Conservation (phyloP, 2,797 vertebrate species). For the Apogon hyalosoma region DNA sequence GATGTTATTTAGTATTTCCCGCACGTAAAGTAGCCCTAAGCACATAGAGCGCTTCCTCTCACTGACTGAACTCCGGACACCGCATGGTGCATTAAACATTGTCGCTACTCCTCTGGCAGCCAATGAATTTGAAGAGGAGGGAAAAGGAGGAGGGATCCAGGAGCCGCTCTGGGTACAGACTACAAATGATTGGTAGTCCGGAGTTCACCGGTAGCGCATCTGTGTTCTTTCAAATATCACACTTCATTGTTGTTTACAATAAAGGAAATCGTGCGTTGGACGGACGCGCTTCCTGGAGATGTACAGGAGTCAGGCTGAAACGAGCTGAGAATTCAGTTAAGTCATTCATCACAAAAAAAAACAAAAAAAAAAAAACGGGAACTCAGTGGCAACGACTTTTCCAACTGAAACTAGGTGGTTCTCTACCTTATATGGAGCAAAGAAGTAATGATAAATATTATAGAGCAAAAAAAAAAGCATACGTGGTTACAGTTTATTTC, state of each 20-base stretch:
- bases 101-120: slow-evolving; percentile 92
- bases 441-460: too few species aligned
- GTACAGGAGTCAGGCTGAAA: background rate
- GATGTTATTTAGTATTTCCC: slow-evolving; percentile 58
- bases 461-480: too few species aligned
- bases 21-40: slow-evolving; percentile 65
- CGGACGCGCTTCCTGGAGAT: slow-evolving; percentile 29
- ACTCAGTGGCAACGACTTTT: too few species aligned
- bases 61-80: slow-evolving; percentile 92
- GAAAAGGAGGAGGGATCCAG: slow-evolving; percentile 79
- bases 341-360: slow-evolving; percentile 28
- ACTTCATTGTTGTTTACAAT: slow-evolving; percentile 77
- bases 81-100: slow-evolving; percentile 98
- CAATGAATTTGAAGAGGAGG: slow-evolving; percentile 83
- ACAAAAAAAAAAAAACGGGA: background rate
- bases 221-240: slow-evolving; percentile 76
- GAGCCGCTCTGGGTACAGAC: slow-evolving; percentile 66
- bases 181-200: slow-evolving; percentile 80
- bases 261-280: slow-evolving; percentile 63
- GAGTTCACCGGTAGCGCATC: slow-evolving; percentile 70
- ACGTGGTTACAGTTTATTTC: too few species aligned
- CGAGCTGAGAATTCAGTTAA: slow-evolving; percentile 57
- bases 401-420: too few species aligned
- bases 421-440: too few species aligned
- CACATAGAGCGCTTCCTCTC: slow-evolving; percentile 78